Evolutionary conservation across 1,140 invertebrate genomes (phyloP).

Genomic region (Plectrocnemia conspersa): DNA sequence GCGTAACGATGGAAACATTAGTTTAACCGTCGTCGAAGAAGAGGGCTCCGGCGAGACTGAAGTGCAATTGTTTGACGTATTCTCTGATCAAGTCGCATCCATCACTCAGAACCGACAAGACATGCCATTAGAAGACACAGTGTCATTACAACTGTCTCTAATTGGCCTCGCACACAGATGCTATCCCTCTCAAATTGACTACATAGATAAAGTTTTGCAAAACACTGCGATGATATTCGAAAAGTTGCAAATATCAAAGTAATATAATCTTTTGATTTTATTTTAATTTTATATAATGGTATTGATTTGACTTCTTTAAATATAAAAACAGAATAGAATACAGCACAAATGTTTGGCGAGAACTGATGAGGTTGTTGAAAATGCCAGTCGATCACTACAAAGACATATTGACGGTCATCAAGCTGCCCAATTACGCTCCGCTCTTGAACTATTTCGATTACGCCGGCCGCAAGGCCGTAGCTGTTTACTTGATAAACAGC

Average conservation of each 20-base stretch:
- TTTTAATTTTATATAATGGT: not conserved
- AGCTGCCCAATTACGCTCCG: slow-evolving; percentile 78
- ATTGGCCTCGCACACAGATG: slow-evolving; percentile 94
- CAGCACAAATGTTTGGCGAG: slow-evolving; percentile 80
- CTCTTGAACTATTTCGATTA: slow-evolving; percentile 88
- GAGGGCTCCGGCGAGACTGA: slow-evolving; percentile 66
- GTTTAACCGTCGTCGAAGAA: slow-evolving; percentile 51
- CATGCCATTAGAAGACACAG: slow-evolving; percentile 94
- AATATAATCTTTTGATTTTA: slow-evolving; percentile 3
- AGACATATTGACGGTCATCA: slow-evolving; percentile 81
- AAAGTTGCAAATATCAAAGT: slow-evolving; percentile 51
- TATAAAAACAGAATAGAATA: slow-evolving; percentile 68
- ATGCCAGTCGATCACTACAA: slow-evolving; percentile 94
- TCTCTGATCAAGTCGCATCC: slow-evolving; percentile 94
- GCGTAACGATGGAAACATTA: slow-evolving; percentile 49
- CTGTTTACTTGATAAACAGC: slow-evolving; percentile 82
- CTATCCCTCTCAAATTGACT: slow-evolving; percentile 90
- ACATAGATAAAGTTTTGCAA: slow-evolving; percentile 92
- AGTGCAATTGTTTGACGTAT: slow-evolving; percentile 95
- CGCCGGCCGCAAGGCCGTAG: slow-evolving; percentile 79
- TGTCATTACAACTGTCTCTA: slow-evolving; percentile 91
- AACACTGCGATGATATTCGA: slow-evolving; percentile 85
- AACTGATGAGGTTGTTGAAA: slow-evolving; percentile 87
- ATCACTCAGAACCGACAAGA: slow-evolving; percentile 90
- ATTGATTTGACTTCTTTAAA: not conserved